phyloP scores from a whole-genome alignment of 2,888 invertebrate genomes.

The Amiota communis region DNA sequence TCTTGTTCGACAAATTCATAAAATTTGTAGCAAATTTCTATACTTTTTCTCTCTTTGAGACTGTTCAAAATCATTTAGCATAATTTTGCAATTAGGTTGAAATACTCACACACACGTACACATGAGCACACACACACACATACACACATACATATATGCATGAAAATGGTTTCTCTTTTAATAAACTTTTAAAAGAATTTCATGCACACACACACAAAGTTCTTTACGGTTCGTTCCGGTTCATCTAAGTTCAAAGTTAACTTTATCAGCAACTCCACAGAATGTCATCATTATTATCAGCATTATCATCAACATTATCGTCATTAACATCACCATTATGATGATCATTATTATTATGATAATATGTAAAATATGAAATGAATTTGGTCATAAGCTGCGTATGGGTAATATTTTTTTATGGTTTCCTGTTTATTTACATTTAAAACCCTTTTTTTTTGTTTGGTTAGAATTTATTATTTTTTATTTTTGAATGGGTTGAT shows the following conservation, averaged over 20 bases:
- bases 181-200: no score
- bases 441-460: conserved; percentile 26
- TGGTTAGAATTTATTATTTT: conserved; percentile 8
- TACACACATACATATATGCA: conserved; percentile 24
- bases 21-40: conserved; percentile 25
- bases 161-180: not conserved
- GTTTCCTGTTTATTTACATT: not conserved
- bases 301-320: no score
- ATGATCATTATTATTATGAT: no score
- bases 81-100: conserved; percentile 56
- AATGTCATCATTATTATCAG: not conserved
- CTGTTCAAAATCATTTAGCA: conserved; percentile 48
- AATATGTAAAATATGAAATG: not conserved
- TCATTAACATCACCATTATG: no score
- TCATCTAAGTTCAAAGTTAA: conserved; percentile 14
- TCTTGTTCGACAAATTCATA: conserved; percentile 3
- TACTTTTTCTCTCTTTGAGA: conserved; percentile 9
- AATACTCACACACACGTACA: no score
- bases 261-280: conserved; percentile 45
- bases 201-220: not conserved
- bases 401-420: conserved; percentile 38
- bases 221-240: conserved; percentile 26
- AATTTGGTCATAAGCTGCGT: conserved; percentile 36
- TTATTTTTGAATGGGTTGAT: no score
- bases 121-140: no score